Conservation (phyloP, 2,113 vertebrate species). For the Sceloporus undulatus region DNA sequence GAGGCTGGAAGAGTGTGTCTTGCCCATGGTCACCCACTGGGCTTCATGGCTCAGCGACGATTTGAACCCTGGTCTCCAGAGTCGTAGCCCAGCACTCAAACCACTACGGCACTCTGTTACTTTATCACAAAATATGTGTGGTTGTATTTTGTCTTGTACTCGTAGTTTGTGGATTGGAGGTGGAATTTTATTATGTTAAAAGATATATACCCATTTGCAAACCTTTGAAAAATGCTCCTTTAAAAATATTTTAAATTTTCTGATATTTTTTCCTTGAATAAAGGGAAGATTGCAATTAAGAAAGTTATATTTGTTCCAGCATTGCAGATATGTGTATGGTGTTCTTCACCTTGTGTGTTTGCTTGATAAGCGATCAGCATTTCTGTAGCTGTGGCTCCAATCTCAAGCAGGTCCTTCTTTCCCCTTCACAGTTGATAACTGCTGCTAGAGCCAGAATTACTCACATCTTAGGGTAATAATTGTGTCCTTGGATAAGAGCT, state of each 20-base stretch:
- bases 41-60: too few relatives aligned
- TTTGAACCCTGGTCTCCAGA: too few relatives aligned
- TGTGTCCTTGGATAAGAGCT: not conserved
- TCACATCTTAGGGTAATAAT: not conserved
- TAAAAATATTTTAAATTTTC: too few relatives aligned
- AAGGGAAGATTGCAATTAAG: not conserved
- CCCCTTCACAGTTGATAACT: not conserved
- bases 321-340: too few relatives aligned
- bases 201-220: constrained; percentile 10
- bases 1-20: too few relatives aligned
- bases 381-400: too few relatives aligned
- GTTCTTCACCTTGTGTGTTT: not conserved
- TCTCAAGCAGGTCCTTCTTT: not conserved
- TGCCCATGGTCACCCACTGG: too few relatives aligned
- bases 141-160: not conserved
- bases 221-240: not conserved
- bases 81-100: not conserved
- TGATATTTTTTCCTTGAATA: not conserved
- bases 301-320: not conserved
- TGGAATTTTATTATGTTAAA: accelerated
- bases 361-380: not conserved
- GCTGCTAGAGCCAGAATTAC: not conserved
- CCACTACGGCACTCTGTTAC: not conserved
- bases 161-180: not conserved
- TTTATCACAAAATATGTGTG: not conserved